Conservation (phyloP, 2,888 invertebrate genomes). For the Dynastes hyllus region DNA sequence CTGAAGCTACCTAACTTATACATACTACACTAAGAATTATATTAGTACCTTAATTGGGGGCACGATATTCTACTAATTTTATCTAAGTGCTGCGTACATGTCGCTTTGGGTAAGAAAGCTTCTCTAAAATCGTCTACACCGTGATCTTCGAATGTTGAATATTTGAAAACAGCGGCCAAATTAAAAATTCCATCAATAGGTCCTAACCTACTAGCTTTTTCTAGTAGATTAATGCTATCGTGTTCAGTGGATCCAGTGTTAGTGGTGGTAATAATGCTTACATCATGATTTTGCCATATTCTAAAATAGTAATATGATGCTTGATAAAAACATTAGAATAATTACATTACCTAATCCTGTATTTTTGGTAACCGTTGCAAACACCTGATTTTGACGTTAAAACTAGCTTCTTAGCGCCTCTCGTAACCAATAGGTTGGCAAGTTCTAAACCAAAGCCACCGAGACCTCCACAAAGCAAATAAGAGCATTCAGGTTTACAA, state of each 20-base stretch:
- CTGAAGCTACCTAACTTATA: no score
- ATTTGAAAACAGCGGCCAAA: conserved; percentile 86
- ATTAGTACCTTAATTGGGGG: conserved; percentile 65
- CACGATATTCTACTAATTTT: conserved; percentile 76
- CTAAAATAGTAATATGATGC: conserved; percentile 33
- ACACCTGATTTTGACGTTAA: conserved; percentile 88
- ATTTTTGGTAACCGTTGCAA: conserved; percentile 86
- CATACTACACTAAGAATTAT: no score
- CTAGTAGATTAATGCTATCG: conserved; percentile 81
- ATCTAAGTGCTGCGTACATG: conserved; percentile 86
- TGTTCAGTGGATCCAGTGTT: conserved; percentile 80
- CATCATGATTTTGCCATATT: conserved; percentile 81
- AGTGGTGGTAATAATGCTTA: conserved; percentile 79
- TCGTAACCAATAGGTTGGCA: conserved; percentile 70
- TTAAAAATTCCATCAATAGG: conserved; percentile 92
- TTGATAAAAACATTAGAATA: neutral
- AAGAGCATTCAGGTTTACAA: conserved; percentile 40
- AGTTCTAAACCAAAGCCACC: conserved; percentile 47
- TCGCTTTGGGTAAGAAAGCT: conserved; percentile 85
- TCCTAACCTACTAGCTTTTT: conserved; percentile 77
- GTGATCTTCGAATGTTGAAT: conserved; percentile 86
- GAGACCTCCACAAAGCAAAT: conserved; percentile 75
- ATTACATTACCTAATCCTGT: conserved; percentile 76
- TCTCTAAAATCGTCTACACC: conserved; percentile 79
- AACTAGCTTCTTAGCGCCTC: conserved; percentile 86